Conservation (phyloP, 2,888 invertebrate genomes). For the Drosophila nr. perissopoda region DNA sequence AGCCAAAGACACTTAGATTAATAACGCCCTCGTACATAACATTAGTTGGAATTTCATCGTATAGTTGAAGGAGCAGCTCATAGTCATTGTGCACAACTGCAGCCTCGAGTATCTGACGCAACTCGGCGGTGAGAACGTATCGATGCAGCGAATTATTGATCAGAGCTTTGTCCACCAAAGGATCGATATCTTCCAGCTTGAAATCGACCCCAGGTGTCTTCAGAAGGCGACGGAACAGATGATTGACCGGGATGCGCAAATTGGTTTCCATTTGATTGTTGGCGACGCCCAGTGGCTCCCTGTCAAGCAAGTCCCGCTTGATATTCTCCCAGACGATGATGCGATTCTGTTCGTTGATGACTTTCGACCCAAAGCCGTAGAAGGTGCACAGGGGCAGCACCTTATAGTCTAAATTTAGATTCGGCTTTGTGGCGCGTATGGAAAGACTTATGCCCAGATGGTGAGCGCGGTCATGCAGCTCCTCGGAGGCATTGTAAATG, state of each 20-base stretch:
- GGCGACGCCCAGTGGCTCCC: conserved; percentile 26
- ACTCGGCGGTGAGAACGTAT: conserved; percentile 62
- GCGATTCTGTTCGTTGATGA: conserved; percentile 51
- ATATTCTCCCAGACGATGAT: conserved; percentile 66
- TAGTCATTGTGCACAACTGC: conserved; percentile 56
- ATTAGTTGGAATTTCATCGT: conserved; percentile 43
- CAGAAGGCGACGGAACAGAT: conserved; percentile 53
- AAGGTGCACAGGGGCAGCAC: conserved; percentile 65
- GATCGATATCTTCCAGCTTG: conserved; percentile 45
- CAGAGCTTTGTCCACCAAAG: conserved; percentile 56
- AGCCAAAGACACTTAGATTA: conserved; percentile 72
- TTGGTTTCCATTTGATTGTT: conserved; percentile 58
- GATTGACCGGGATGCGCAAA: conserved; percentile 43
- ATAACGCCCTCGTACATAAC: conserved; percentile 68
- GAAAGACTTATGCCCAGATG: conserved; percentile 57
- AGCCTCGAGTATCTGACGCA: conserved; percentile 63
- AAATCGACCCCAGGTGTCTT: conserved; percentile 58
- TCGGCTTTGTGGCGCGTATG: conserved; percentile 50
- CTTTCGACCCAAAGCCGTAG: conserved; percentile 50
- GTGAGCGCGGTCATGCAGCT: conserved; percentile 33
- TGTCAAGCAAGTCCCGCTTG: conserved; percentile 53
- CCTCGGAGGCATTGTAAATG: conserved; percentile 65
- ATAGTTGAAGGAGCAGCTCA: conserved; percentile 70
- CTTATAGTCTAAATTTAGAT: conserved; percentile 28
- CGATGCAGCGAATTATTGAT: conserved; percentile 79